A percentile compares a stretch with the other conserved stretches of the same genome.
phyloP scores from a whole-genome alignment of 2,797 vertebrate species.

The Neosilurus mollespiculum region DNA sequence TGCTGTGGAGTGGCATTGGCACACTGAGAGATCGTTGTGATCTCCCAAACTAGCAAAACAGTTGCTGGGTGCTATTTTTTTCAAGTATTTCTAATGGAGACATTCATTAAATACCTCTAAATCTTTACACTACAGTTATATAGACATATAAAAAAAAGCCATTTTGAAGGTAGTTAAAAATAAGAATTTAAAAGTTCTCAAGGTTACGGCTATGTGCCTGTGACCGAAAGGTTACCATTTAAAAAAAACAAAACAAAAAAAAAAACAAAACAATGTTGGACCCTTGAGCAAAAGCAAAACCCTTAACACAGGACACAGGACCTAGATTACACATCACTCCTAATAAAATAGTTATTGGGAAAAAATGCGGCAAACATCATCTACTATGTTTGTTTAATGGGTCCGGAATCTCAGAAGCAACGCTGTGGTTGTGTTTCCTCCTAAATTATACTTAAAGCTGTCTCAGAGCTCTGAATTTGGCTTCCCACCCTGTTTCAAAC shows the following conservation, averaged over 20 bases:
- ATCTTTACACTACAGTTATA: not conserved
- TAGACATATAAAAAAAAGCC: not conserved
- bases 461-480: slow-evolving; percentile 22
- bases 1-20: slow-evolving; percentile 59
- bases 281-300: not conserved
- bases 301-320: not conserved
- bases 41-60: slow-evolving; percentile 14
- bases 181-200: not conserved
- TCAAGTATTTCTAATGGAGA: not conserved
- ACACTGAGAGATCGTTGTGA: slow-evolving; percentile 55
- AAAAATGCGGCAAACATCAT: slow-evolving; percentile 18
- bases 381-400: slow-evolving; percentile 15
- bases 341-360: not conserved
- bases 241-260: not conserved
- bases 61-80: not conserved
- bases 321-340: not conserved
- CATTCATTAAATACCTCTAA: not conserved
- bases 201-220: not conserved
- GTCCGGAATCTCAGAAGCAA: slow-evolving; percentile 38
- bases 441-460: slow-evolving; percentile 37
- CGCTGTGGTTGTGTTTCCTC: slow-evolving; percentile 44
- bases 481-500: slow-evolving; percentile 42
- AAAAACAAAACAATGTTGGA: not conserved
- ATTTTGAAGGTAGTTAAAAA: not conserved
- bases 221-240: not conserved